Evolutionary conservation across 2,113 vertebrate genomes (phyloP).

Genomic region (Salvelinus sp.): DNA sequence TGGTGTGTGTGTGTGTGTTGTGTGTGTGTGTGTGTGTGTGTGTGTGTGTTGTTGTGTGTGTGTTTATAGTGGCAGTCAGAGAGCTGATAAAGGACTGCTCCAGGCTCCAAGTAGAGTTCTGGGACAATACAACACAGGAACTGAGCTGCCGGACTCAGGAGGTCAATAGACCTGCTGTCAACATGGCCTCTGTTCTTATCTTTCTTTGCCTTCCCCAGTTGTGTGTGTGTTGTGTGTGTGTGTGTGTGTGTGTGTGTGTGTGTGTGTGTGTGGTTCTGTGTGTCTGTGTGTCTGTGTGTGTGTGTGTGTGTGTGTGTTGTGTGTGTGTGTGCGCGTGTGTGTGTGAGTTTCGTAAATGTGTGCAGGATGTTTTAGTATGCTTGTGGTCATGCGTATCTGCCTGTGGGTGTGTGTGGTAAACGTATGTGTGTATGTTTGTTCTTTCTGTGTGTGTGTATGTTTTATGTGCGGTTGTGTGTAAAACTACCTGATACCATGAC

Average conservation of each 20-base stretch:
- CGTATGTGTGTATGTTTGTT: too few relatives aligned
- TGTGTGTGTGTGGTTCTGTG: too few relatives aligned
- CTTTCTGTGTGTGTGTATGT: too few relatives aligned
- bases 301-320: too few relatives aligned
- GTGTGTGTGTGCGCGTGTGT: too few relatives aligned
- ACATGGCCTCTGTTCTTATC: constrained; percentile 6
- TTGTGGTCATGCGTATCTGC: too few relatives aligned
- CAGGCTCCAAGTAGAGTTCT: constrained; percentile 4
- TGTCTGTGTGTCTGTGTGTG: background rate
- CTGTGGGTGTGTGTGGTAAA: constrained; percentile 1
- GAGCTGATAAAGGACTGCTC: background rate
- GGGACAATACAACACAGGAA: constrained; percentile 31
- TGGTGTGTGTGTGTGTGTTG: constrained; percentile 1
- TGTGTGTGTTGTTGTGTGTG: constrained; percentile 11
- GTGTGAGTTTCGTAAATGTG: too few relatives aligned
- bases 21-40: constrained; percentile 15
- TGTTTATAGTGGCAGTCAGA: constrained; percentile 15
- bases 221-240: background rate
- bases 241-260: too few relatives aligned
- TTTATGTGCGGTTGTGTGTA: too few relatives aligned
- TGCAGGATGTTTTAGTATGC: too few relatives aligned
- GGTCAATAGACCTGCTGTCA: constrained; percentile 20
- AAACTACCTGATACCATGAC: background rate
- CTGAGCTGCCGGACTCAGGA: constrained; percentile 9
- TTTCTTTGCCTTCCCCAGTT: constrained; percentile 9